Evolutionary conservation across 2,888 invertebrate species (phyloP).

Genomic region (Parapristionchus giblindavisi): DNA sequence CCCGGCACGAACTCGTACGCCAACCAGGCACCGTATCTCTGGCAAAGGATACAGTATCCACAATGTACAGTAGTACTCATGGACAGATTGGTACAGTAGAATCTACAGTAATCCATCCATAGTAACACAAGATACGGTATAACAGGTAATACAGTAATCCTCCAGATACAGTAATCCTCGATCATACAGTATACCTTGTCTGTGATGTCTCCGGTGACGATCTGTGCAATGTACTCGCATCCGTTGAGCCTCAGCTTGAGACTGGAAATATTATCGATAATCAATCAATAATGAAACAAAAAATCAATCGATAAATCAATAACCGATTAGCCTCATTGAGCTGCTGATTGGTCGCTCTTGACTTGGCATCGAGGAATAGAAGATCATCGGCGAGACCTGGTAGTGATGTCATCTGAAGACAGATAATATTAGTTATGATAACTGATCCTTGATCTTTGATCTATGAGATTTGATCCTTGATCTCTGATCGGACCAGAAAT

Average conservation of each 20-base stretch:
- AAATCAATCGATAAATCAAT: no score
- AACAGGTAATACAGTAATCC: conserved; percentile 12
- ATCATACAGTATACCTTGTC: conserved; percentile 10
- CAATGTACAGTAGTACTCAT: background rate
- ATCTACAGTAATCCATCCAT: background rate
- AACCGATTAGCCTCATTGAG: conserved; percentile 12
- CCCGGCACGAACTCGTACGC: conserved; percentile 33
- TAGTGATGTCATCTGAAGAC: no score
- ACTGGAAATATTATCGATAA: background rate
- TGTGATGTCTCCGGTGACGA: conserved; percentile 17
- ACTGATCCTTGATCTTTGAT: no score
- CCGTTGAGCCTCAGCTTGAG: conserved; percentile 22
- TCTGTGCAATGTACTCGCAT: conserved; percentile 30
- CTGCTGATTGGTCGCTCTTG: background rate
- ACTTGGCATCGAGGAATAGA: conserved; percentile 1
- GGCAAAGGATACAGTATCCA: background rate
- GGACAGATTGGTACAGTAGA: background rate
- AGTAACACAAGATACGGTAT: no score
- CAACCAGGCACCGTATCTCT: conserved; percentile 19
- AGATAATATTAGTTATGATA: no score
- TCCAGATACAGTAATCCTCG: background rate
- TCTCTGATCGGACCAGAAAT: no score
- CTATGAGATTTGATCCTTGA: no score
- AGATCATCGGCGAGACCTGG: conserved; percentile 22
- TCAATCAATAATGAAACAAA: background rate